Evolutionary conservation across 2,113 vertebrate genomes (phyloP).

Genomic region (Zeus faber): DNA sequence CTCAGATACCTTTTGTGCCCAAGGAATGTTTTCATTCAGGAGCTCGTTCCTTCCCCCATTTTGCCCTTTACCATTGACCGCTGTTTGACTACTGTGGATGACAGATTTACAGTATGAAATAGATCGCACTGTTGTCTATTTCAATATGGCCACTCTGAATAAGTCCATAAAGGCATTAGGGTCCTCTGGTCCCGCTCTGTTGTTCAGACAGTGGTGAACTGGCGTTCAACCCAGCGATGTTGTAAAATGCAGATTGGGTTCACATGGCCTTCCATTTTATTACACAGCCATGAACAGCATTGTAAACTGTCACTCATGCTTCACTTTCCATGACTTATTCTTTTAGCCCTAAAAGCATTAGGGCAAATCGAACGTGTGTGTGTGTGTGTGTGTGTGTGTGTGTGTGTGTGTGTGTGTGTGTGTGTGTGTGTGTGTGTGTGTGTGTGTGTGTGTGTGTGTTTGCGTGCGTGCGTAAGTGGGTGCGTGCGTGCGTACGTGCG

Average conservation of each 20-base stretch:
- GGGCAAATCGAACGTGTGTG: neutral
- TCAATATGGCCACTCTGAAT: conserved; percentile 62
- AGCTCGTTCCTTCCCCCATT: conserved; percentile 13
- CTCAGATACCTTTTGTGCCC: neutral
- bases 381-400: neutral
- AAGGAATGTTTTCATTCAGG: neutral
- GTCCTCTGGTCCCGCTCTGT: conserved; percentile 46
- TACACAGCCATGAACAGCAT: conserved; percentile 59
- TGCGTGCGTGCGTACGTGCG: too few species aligned
- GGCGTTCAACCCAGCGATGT: conserved; percentile 60
- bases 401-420: neutral
- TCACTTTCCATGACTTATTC: conserved; percentile 52
- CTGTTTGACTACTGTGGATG: conserved; percentile 47
- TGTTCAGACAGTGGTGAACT: conserved; percentile 57
- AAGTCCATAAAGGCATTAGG: conserved; percentile 67
- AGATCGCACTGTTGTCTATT: conserved; percentile 58
- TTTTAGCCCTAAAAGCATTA: conserved; percentile 12
- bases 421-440: neutral
- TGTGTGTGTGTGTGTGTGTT: too few species aligned
- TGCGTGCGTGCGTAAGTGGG: too few species aligned
- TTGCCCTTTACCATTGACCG: conserved; percentile 65
- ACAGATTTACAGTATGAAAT: conserved; percentile 71
- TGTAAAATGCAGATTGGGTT: conserved; percentile 80
- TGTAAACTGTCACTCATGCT: conserved; percentile 64
- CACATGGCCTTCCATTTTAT: conserved; percentile 67